A percentile compares a stretch with the other conserved stretches of the same genome.
phyloP scores from a whole-genome alignment of 2,888 invertebrate species.

The Chalcis sispes region DNA sequence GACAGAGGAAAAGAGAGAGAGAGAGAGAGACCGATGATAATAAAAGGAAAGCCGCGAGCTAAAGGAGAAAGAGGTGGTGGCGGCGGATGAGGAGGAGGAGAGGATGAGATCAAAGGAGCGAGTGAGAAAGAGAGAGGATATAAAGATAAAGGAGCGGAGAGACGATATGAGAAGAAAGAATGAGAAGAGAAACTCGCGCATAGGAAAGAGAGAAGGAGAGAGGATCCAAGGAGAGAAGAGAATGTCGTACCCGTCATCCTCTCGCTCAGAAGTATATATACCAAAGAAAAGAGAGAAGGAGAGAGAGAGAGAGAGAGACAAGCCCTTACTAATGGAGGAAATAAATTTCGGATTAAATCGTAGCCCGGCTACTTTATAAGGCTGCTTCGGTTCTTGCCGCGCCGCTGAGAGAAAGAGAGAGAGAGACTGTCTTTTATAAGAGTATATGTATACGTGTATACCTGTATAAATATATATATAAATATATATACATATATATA shows the following conservation, averaged over 20 bases:
- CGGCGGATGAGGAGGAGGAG: slow-evolving; percentile 15
- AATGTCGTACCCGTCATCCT: slow-evolving; percentile 69
- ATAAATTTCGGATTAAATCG: slow-evolving; percentile 77
- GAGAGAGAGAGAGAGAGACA: slow-evolving; percentile 64
- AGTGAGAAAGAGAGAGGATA: slow-evolving; percentile 18
- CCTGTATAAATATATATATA: too few relatives aligned
- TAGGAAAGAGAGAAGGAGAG: slow-evolving; percentile 39
- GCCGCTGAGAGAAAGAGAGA: slow-evolving; percentile 34
- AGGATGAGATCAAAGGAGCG: slow-evolving; percentile 22
- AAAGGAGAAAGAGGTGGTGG: slow-evolving; percentile 38
- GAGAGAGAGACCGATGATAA: slow-evolving; percentile 22
- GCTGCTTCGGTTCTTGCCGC: too few relatives aligned
- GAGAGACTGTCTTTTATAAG: neutral
- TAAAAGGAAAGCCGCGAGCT: slow-evolving; percentile 31
- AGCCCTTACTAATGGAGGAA: slow-evolving; percentile 76
- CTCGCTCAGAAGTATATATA: slow-evolving; percentile 65
- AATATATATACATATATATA: neutral
- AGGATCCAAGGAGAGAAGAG: slow-evolving; percentile 60
- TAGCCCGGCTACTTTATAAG: slow-evolving; percentile 75
- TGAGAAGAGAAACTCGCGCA: slow-evolving; percentile 44
- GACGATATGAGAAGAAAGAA: slow-evolving; percentile 46
- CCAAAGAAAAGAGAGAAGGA: neutral
- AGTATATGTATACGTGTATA: neutral
- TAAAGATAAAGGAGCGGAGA: slow-evolving; percentile 45
- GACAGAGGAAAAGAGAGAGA: slow-evolving; percentile 29